Base-by-base conservation (phyloP, 2,113 vertebrate species). In the Chloropsis hardwickii region DNA sequence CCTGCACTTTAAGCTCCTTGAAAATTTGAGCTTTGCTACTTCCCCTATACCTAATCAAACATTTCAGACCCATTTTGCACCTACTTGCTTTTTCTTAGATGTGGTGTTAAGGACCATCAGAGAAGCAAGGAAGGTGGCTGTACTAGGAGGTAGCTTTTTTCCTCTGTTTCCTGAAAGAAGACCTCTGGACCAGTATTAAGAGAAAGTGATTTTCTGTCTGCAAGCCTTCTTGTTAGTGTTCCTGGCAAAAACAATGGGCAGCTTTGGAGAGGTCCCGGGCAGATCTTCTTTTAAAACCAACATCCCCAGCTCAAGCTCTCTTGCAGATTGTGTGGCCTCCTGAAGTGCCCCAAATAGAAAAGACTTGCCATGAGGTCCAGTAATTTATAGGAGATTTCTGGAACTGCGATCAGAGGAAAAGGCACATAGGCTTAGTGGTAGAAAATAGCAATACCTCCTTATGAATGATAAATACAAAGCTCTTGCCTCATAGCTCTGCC, bases 201-300 rank as follows among this genome's bases (percentile, higher is more conserved):
- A 69, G 45, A 94, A 85, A 82, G 40, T 24, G 9, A 65, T 79
- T 94, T 92, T 90, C 81, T 82, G 20, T 54, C 45, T 87, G 31
- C 57, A 78, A 95, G 31, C 37, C 48, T 89, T 89, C 73, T 85
- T 74, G 20, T 65, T 87, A 76, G 22, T 65, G 39, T 62, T 92
- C 57, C 58, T 80, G 85, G 78, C 84, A 97, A 89, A 94, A 95
- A 77, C 50, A 92, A 66, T 69, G 25, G 25, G 37, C 57, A 76
- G 50, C 73, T 89, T 94, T 92, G 92, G 90, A 89, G 79, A 95
- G 66, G 66, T 87, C 47, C 76, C 81, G 72, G 91, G 47, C 1
- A 42, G 81, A 90, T 79, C 81, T 82, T n/a, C 23, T 62, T 86
- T 74, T 45, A 73, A 79, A 95, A 82, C 74, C 66, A 87, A 72